Conservation (phyloP, 1,140 invertebrate genomes). For the Orius laevigatus region DNA sequence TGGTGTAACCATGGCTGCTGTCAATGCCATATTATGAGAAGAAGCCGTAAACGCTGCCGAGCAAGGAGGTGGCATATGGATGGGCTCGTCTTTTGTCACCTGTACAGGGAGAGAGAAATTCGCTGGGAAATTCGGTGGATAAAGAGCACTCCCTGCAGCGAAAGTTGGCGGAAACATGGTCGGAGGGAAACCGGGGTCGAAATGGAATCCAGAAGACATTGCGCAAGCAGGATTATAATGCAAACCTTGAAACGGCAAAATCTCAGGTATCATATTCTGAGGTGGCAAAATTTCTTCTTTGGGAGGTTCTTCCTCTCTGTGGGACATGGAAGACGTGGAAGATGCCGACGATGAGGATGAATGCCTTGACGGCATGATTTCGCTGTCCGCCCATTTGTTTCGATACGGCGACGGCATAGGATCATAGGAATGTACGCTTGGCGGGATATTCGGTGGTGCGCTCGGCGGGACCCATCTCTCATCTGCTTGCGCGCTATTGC, state of each 20-base stretch:
- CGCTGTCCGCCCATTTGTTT: constrained; percentile 54
- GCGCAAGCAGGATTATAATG: constrained; percentile 29
- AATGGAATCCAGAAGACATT: constrained; percentile 15
- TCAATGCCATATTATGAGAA: constrained; percentile 57
- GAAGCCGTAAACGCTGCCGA: constrained; percentile 60
- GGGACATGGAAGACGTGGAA: constrained; percentile 41
- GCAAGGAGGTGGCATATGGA: constrained; percentile 35
- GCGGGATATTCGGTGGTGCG: constrained; percentile 17
- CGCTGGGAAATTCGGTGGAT: constrained; percentile 39
- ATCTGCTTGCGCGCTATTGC: constrained; percentile 34
- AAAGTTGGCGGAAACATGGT: constrained; percentile 38
- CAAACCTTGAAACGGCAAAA: constrained; percentile 21
- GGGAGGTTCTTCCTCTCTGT: constrained; percentile 16
- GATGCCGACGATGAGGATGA: constrained; percentile 21
- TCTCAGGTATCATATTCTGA: constrained; percentile 30
- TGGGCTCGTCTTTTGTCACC: constrained; percentile 31
- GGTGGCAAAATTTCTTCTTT: constrained; percentile 35
- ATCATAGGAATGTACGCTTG: constrained; percentile 28
- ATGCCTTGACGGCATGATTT: constrained; percentile 37
- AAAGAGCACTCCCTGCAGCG: constrained; percentile 33
- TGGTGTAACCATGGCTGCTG: constrained; percentile 50
- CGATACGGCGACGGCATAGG: constrained; percentile 43
- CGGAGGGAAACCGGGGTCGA: constrained; percentile 30
- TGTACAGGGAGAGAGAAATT: constrained; percentile 35
- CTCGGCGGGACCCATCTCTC: constrained; percentile 48